Evolutionary conservation across 1,140 invertebrate species (phyloP).

Genomic region (Zaprionus ornatus): DNA sequence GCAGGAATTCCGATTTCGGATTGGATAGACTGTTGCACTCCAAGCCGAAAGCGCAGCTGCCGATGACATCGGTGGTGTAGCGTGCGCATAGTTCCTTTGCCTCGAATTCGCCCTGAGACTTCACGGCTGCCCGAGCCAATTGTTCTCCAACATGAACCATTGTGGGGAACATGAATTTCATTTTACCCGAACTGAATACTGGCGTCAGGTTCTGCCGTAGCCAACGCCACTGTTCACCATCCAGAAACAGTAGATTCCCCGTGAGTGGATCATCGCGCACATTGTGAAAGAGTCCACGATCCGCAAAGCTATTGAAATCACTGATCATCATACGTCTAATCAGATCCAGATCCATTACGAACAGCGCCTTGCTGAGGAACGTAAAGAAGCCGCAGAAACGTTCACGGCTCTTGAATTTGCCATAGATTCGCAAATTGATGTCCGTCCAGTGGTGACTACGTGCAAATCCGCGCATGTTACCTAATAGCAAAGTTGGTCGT

Average conservation of each 20-base stretch:
- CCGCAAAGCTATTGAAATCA: constrained; percentile 86
- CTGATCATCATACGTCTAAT: constrained; percentile 85
- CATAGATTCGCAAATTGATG: constrained; percentile 62
- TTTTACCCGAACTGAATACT: constrained; percentile 87
- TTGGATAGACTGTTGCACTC: constrained; percentile 84
- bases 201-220: constrained; percentile 87
- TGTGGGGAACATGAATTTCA: constrained; percentile 86
- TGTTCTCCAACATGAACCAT: constrained; percentile 83
- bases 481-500: constrained; percentile 37
- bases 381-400: constrained; percentile 65
- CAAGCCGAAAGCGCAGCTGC: constrained; percentile 86
- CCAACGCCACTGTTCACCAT: constrained; percentile 86
- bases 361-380: constrained; percentile 56
- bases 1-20: constrained; percentile 85
- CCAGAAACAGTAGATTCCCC: constrained; percentile 84
- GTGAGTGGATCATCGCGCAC: constrained; percentile 85
- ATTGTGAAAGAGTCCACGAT: constrained; percentile 84
- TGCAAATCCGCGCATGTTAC: constrained; percentile 68
- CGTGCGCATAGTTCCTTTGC: constrained; percentile 84
- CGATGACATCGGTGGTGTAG: constrained; percentile 87
- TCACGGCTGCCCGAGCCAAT: constrained; percentile 29
- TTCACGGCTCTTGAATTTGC: constrained; percentile 31
- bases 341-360: constrained; percentile 80
- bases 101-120: constrained; percentile 50
- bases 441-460: constrained; percentile 59